Conservation (phyloP, 2,113 vertebrate species). For the Mirza zaza region DNA sequence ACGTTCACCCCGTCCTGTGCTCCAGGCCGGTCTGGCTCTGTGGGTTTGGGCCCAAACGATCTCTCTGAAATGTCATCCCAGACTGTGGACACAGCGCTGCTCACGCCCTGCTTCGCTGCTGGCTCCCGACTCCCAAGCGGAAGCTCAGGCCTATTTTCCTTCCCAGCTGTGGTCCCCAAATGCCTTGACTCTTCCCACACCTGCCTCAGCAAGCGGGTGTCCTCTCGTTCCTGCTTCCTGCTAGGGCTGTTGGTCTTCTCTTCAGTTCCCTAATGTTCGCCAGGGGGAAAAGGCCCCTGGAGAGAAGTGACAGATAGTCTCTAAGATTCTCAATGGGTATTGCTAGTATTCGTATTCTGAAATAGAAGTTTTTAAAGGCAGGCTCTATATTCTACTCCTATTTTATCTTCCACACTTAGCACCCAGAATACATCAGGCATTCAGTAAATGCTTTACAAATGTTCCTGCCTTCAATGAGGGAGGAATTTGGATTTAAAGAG, state of each 20-base stretch:
- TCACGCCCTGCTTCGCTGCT: background rate
- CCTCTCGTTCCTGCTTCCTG: background rate
- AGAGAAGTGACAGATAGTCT: background rate
- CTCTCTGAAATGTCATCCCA: background rate
- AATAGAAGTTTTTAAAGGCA: background rate
- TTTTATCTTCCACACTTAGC: background rate
- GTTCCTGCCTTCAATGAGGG: background rate
- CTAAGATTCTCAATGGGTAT: background rate
- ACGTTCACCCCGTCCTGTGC: rapidly evolving
- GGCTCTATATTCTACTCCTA: background rate
- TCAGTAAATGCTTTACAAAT: background rate
- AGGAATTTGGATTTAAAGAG: background rate
- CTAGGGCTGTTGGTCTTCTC: background rate
- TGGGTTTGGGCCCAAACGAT: background rate
- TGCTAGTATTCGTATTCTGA: background rate
- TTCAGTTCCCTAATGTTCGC: background rate
- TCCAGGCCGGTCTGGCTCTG: background rate
- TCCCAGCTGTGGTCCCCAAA: background rate
- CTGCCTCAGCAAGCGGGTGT: background rate
- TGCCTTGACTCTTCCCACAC: background rate
- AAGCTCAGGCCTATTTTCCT: background rate
- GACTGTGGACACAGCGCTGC: background rate
- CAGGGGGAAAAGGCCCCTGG: background rate
- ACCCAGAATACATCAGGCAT: background rate
- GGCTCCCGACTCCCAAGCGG: background rate